phyloP scores from a whole-genome alignment of 1,140 invertebrate genomes.

The Danaus melanippus region DNA sequence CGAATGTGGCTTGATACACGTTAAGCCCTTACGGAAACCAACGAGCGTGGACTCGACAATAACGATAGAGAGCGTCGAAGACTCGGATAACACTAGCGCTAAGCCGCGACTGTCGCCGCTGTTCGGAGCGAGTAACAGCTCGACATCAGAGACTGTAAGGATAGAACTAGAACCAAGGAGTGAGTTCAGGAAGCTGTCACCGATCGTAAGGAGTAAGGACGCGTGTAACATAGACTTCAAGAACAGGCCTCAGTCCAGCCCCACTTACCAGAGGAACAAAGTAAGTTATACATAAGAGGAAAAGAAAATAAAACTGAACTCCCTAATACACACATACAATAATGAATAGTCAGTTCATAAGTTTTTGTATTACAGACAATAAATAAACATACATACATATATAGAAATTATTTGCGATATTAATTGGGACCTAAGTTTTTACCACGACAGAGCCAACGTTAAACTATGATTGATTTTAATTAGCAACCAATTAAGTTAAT shows the following conservation, averaged over 20 bases:
- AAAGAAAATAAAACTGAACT: too few relatives aligned
- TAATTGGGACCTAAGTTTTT: too few relatives aligned
- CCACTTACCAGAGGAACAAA: constrained; percentile 42
- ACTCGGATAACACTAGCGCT: constrained; percentile 37
- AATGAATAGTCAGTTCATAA: too few relatives aligned
- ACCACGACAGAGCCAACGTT: too few relatives aligned
- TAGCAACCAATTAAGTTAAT: too few relatives aligned
- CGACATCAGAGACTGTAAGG: constrained; percentile 34
- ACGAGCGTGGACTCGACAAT: constrained; percentile 52
- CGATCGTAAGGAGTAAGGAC: constrained; percentile 42
- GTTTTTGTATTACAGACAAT: too few relatives aligned
- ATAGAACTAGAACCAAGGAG: constrained; percentile 52
- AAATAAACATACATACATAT: too few relatives aligned
- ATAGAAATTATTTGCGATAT: too few relatives aligned
- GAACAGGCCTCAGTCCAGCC: constrained; percentile 54
- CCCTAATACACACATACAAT: too few relatives aligned
- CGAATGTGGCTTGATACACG: constrained; percentile 42
- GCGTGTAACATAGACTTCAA: constrained; percentile 53
- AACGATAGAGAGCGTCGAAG: constrained; percentile 53
- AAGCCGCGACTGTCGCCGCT: constrained; percentile 56
- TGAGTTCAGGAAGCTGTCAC: constrained; percentile 54
- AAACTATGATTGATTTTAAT: too few relatives aligned
- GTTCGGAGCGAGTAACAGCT: constrained; percentile 43
- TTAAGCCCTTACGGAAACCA: constrained; percentile 41
- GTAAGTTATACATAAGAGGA: constrained; percentile 17